Evolutionary conservation across 2,888 invertebrate species (phyloP).

Genomic region (Rotaria socialis): DNA sequence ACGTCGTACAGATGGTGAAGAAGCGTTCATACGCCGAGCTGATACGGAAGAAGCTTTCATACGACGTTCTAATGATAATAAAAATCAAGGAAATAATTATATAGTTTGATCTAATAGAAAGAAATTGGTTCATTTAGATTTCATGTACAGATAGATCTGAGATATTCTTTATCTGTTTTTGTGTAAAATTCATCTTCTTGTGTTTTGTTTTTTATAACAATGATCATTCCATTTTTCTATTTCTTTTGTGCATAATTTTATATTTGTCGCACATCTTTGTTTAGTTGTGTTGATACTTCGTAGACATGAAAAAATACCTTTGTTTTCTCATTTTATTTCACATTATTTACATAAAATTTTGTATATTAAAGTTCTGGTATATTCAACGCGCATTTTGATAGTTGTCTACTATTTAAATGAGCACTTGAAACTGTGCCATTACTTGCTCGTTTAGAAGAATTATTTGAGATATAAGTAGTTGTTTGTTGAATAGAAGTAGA

Average conservation of each 20-base stretch:
- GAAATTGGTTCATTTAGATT: background rate
- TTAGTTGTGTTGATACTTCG: background rate
- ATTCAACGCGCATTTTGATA: background rate
- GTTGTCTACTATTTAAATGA: background rate
- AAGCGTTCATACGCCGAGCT: conserved; percentile 28
- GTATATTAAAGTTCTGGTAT: background rate
- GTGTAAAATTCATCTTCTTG: no score
- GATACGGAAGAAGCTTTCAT: conserved; percentile 20
- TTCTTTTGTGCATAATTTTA: background rate
- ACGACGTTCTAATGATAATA: background rate
- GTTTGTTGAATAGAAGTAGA: background rate
- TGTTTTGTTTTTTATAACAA: background rate
- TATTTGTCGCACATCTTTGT: background rate
- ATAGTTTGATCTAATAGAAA: background rate
- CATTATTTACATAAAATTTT: background rate
- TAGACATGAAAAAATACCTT: background rate
- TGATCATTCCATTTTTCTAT: background rate
- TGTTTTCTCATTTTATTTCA: background rate
- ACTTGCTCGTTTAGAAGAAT: background rate
- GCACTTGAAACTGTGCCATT: background rate
- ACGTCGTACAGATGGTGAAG: background rate
- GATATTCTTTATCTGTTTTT: background rate
- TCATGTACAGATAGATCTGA: conserved; percentile 21
- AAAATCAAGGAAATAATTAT: background rate
- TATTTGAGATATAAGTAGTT: background rate